phyloP scores from a whole-genome alignment of 2,797 vertebrate species.

The Syncerus caffer region DNA sequence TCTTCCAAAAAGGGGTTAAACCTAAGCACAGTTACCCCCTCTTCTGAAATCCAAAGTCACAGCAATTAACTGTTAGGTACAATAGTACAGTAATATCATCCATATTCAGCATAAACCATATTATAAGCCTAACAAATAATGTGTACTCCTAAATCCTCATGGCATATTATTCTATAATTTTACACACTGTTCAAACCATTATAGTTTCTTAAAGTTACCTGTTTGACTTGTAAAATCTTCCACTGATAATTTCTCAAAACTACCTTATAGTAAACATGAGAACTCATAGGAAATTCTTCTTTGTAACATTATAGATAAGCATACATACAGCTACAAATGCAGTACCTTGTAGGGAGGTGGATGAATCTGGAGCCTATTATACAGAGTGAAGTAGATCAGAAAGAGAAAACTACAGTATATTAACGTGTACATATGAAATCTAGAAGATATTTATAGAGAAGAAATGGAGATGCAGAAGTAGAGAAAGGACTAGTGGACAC shows the following conservation, averaged over 20 bases:
- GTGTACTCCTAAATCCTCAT: not conserved
- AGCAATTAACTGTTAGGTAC: not conserved
- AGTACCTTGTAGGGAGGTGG: not conserved
- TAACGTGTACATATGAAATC: not conserved
- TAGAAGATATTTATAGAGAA: not conserved
- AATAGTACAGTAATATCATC: not conserved
- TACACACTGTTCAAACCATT: not conserved
- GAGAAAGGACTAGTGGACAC: not conserved
- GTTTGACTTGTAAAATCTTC: not conserved
- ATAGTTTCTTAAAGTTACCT: not conserved
- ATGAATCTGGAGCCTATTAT: not conserved
- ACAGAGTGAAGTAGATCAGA: not conserved
- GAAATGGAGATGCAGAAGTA: not conserved
- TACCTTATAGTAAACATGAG: not conserved
- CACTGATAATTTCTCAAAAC: slow-evolving; percentile 15
- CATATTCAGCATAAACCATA: not conserved
- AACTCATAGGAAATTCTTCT: not conserved
- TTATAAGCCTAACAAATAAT: not conserved
- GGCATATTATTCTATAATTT: not conserved
- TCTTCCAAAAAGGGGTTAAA: not conserved
- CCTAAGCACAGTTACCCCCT: not conserved
- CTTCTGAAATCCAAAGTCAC: not conserved
- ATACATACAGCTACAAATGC: not conserved
- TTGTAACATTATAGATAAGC: not conserved
- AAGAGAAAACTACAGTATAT: not conserved